Percentiles rank a stretch among this genome's conserved stretches.
Evolutionary conservation across 2,888 invertebrate species (phyloP).

Genomic region (Cerceris rybyensis): DNA sequence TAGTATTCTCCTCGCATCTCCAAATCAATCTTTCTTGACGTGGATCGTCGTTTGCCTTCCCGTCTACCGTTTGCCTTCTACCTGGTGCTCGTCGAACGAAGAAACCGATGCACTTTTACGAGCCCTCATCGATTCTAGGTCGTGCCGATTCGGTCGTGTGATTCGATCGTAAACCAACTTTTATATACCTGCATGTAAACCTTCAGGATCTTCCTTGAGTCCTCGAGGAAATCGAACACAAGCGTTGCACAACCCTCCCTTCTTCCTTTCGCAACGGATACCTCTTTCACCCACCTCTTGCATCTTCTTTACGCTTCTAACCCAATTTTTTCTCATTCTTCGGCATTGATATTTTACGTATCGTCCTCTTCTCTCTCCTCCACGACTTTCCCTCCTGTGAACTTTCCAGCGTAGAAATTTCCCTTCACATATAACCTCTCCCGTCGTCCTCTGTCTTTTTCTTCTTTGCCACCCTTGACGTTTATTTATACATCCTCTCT

Average conservation of each 20-base stretch:
- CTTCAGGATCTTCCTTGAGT: slow-evolving; percentile 16
- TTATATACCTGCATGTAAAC: slow-evolving; percentile 40
- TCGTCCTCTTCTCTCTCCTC: background rate
- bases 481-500: no score
- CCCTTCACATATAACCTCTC: no score
- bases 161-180: slow-evolving; percentile 63
- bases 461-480: no score
- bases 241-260: slow-evolving; percentile 28
- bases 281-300: background rate
- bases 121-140: slow-evolving; percentile 52
- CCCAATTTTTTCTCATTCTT: background rate
- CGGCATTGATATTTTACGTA: background rate
- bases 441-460: no score
- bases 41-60: slow-evolving; percentile 17
- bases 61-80: slow-evolving; percentile 46
- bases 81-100: slow-evolving; percentile 21
- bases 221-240: slow-evolving; percentile 59
- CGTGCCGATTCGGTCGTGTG: slow-evolving; percentile 42
- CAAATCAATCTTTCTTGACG: slow-evolving; percentile 2
- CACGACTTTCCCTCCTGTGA: background rate
- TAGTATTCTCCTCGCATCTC: background rate
- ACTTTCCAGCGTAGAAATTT: background rate
- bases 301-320: slow-evolving; percentile 7
- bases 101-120: slow-evolving; percentile 55
- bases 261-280: background rate